Conservation (phyloP, 2,888 invertebrate genomes). For the Hemaris fuciformis region DNA sequence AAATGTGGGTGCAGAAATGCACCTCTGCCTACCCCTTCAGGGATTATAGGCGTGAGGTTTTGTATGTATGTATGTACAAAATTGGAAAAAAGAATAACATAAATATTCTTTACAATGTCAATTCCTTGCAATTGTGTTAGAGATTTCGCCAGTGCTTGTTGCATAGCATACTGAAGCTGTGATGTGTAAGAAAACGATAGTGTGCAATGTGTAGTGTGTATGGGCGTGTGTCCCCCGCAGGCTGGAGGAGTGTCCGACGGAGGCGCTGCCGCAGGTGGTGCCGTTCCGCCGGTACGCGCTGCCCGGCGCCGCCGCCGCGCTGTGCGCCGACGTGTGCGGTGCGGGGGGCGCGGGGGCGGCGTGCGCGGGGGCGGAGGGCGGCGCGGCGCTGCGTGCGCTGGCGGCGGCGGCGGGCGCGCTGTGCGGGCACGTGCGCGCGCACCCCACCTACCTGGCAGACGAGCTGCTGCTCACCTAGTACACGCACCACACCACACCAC, state of each 20-base stretch:
- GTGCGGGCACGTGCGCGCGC: background rate
- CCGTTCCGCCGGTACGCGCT: constrained; percentile 62
- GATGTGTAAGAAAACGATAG: too few relatives aligned
- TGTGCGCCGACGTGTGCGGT: constrained; percentile 38
- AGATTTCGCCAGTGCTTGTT: too few relatives aligned
- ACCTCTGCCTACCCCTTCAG: too few relatives aligned
- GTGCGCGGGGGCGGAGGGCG: constrained; percentile 48
- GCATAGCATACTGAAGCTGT: too few relatives aligned
- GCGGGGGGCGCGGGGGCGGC: constrained; percentile 31
- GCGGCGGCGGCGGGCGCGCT: background rate
- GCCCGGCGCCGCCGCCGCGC: constrained; percentile 42
- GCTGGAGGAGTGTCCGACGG: constrained; percentile 37
- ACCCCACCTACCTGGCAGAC: background rate
- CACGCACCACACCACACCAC: background rate
- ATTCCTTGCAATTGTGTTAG: too few relatives aligned
- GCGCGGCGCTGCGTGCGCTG: constrained; percentile 6
- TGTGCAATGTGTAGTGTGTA: too few relatives aligned
- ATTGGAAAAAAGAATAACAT: too few relatives aligned
- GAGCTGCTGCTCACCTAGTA: constrained; percentile 11
- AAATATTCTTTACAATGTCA: too few relatives aligned
- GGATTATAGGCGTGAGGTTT: too few relatives aligned
- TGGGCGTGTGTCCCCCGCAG: too few relatives aligned
- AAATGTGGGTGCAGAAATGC: too few relatives aligned
- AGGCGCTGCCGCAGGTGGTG: constrained; percentile 46
- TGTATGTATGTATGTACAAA: too few relatives aligned